Conservation (phyloP, 2,888 invertebrate species). For the Pollenia griseotomentosa region DNA sequence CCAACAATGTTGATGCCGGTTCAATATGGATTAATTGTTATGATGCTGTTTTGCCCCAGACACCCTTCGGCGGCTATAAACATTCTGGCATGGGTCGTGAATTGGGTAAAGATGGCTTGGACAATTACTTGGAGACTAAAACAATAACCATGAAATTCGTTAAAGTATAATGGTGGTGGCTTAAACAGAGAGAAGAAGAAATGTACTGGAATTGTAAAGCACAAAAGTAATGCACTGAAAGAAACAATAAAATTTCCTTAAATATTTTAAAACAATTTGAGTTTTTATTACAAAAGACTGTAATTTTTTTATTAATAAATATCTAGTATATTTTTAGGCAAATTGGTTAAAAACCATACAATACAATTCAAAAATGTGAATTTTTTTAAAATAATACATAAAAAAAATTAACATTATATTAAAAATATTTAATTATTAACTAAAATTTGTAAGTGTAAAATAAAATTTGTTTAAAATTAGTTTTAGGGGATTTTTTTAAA, state of each 20-base stretch:
- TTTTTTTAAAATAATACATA: slow-evolving; percentile 34
- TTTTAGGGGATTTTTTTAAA: not conserved
- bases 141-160: slow-evolving; percentile 87
- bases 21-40: slow-evolving; percentile 89
- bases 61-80: slow-evolving; percentile 95
- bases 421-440: slow-evolving; percentile 9
- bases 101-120: slow-evolving; percentile 91
- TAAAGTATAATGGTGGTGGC: slow-evolving; percentile 42
- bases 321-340: slow-evolving; percentile 43
- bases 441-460: slow-evolving; percentile 16
- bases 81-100: slow-evolving; percentile 94
- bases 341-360: slow-evolving; percentile 33
- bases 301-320: slow-evolving; percentile 44
- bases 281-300: slow-evolving; percentile 36
- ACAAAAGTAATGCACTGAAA: slow-evolving; percentile 18
- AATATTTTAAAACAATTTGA: not conserved
- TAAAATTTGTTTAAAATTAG: slow-evolving; percentile 14
- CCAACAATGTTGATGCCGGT: slow-evolving; percentile 91
- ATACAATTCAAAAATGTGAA: slow-evolving; percentile 1
- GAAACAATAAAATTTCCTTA: slow-evolving; percentile 34
- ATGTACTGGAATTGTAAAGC: not conserved
- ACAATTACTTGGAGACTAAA: slow-evolving; percentile 91
- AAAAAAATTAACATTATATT: slow-evolving; percentile 4
- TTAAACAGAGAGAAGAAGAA: slow-evolving; percentile 60
- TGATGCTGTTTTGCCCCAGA: slow-evolving; percentile 86